Percentiles rank a stretch among this genome's conserved stretches.
These are phyloP conservation scores for Hoplostethus mediterraneus DNA, from an alignment of 2,797 vertebrate genomes.

Conservation along the genomic window DNA sequence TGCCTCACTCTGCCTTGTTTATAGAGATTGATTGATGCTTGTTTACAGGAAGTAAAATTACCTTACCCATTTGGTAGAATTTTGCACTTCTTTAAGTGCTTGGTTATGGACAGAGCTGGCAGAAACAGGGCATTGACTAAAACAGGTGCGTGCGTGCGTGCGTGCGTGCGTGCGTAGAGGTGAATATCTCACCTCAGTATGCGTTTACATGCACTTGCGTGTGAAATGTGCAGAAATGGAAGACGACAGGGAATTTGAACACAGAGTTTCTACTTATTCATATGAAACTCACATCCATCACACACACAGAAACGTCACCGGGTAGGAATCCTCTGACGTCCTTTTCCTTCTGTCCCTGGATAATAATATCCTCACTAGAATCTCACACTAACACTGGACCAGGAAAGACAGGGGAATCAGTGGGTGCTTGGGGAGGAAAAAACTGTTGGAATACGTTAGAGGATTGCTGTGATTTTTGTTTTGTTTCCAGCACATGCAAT, in stretches of 20 bases:
- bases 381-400: not conserved
- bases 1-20: too few relatives aligned
- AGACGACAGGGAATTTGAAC: slow-evolving; percentile 24
- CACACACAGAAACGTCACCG: slow-evolving; percentile 24
- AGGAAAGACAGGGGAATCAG: not conserved
- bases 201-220: slow-evolving; percentile 43
- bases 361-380: slow-evolving; percentile 8
- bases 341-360: slow-evolving; percentile 9
- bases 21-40: too few relatives aligned
- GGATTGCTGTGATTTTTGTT: not conserved
- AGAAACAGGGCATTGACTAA: slow-evolving; percentile 9
- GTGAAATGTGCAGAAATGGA: slow-evolving; percentile 56
- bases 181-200: slow-evolving; percentile 32
- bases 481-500: not conserved
- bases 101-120: not conserved
- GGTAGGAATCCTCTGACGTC: slow-evolving; percentile 19
- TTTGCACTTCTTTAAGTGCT: not conserved
- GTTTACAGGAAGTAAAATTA: too few relatives aligned
- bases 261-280: slow-evolving; percentile 13
- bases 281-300: not conserved
- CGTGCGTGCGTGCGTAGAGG: not conserved
- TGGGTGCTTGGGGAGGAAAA: too few relatives aligned
- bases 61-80: too few relatives aligned
- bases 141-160: slow-evolving; percentile 9
- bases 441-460: not conserved